Conservation (phyloP, 2,888 invertebrate species). For the Pachydiplax longipennis region DNA sequence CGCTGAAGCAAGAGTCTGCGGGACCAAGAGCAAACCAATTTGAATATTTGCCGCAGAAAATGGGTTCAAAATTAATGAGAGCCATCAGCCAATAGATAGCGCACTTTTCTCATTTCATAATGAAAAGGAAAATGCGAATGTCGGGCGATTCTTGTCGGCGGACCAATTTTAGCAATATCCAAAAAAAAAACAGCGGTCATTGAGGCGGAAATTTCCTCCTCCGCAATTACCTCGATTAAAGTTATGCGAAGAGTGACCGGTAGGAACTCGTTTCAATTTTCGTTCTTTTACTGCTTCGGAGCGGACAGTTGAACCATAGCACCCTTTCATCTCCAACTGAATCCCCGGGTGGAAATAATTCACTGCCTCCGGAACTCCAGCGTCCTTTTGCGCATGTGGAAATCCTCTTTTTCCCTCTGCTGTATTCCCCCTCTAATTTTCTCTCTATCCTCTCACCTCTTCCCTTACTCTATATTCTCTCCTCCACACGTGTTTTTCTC, state of each 20-base stretch:
- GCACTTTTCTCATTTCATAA: too few relatives aligned
- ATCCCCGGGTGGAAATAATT: background rate
- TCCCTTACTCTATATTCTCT: background rate
- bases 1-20: too few relatives aligned
- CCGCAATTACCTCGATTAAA: background rate
- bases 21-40: too few relatives aligned
- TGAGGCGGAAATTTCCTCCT: background rate
- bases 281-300: background rate
- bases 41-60: too few relatives aligned
- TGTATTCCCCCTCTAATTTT: background rate
- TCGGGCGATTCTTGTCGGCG: background rate
- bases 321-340: background rate
- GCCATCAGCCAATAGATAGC: too few relatives aligned
- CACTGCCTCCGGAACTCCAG: background rate
- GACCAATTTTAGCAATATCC: background rate
- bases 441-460: background rate
- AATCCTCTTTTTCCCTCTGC: background rate
- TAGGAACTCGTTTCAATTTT: background rate
- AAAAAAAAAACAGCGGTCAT: background rate
- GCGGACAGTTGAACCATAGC: background rate
- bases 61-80: too few relatives aligned
- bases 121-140: background rate
- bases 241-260: background rate
- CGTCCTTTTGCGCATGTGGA: background rate
- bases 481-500: background rate